Evolutionary conservation across 2,888 invertebrate genomes (phyloP).

Genomic region (Bembecia ichneumoniformis): DNA sequence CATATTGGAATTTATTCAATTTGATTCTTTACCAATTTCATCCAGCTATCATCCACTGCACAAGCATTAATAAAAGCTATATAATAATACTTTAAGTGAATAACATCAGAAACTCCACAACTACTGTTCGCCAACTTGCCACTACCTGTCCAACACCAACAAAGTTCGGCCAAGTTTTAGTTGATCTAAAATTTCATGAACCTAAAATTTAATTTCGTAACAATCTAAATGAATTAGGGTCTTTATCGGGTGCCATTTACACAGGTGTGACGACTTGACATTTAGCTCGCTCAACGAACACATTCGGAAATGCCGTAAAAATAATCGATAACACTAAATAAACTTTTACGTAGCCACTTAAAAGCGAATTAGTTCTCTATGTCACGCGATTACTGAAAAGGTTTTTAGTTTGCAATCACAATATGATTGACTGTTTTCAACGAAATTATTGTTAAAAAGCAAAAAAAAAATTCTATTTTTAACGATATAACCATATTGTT

Average conservation of each 20-base stretch:
- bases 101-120: neutral
- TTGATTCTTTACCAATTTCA: too few species aligned
- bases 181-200: slow-evolving; percentile 1
- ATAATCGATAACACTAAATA: slow-evolving; percentile 44
- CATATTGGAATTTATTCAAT: too few species aligned
- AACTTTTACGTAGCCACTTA: slow-evolving; percentile 46
- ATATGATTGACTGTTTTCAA: slow-evolving; percentile 15
- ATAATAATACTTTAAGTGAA: neutral
- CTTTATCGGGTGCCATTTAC: slow-evolving; percentile 38
- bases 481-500: too few species aligned
- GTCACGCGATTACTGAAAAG: slow-evolving; percentile 36
- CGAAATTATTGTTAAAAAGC: slow-evolving; percentile 1
- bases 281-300: slow-evolving; percentile 26
- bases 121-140: slow-evolving; percentile 13
- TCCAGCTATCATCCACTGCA: too few species aligned
- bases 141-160: slow-evolving; percentile 1
- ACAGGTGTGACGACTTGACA: slow-evolving; percentile 53
- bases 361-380: slow-evolving; percentile 25
- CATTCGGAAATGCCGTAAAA: slow-evolving; percentile 23
- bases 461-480: too few species aligned
- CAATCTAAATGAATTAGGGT: slow-evolving; percentile 2
- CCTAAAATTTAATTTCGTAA: neutral
- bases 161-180: slow-evolving; percentile 7
- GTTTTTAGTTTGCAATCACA: slow-evolving; percentile 16
- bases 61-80: neutral